Base-by-base conservation (phyloP, 2,797 vertebrate species). In the Pterois miles region DNA sequence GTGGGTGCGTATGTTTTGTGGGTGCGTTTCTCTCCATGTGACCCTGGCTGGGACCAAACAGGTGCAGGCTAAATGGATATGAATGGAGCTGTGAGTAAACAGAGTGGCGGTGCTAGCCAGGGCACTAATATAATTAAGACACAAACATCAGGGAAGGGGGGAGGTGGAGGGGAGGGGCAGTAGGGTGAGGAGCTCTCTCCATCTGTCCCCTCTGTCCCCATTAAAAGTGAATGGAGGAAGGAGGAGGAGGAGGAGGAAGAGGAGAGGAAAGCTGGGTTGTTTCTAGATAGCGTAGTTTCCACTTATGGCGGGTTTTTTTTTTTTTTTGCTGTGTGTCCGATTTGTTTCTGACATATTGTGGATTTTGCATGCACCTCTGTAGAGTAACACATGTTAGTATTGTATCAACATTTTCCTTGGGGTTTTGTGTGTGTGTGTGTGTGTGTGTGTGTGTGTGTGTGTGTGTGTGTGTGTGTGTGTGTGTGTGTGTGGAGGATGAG, bases 61-160 rank as follows among this genome's bases (percentile, higher is more conserved):
- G 98, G 97, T 99, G 97, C 96, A 95, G 94, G 94, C 96, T 98
- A 98, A 99, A 99, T 98, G 97, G 97, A 98, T 97, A 98, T 98
- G 97, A 99, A 99, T 99, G 97, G 96, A 96, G 97, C 96, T 96
- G 96, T 98, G 97, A 96, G 96, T 97, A 97, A 96, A 97, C 96
- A 97, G 97, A 97, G 97, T 96, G 95, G 95, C 94, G 88, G 94
- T 94, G 96, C 96, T 95, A 84, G 97, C 97, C 96, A 97, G 96
- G 95, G 94, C 84, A 93, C 96, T 98, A 98, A 98, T 98, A 96
- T 97, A 98, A 97, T 97, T 98, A 99, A 96, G 96, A 96, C 95
- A 95, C 94, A 96, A 98, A 97, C 96, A 98, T 97, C 96, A 97
- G 96, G 97, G 95, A 95, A 94, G 94, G 85, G 91, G 86, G 76